These are phyloP conservation scores for Antheraea assamensis DNA, from an alignment of 2,888 invertebrate genomes.

Conservation along the genomic window DNA sequence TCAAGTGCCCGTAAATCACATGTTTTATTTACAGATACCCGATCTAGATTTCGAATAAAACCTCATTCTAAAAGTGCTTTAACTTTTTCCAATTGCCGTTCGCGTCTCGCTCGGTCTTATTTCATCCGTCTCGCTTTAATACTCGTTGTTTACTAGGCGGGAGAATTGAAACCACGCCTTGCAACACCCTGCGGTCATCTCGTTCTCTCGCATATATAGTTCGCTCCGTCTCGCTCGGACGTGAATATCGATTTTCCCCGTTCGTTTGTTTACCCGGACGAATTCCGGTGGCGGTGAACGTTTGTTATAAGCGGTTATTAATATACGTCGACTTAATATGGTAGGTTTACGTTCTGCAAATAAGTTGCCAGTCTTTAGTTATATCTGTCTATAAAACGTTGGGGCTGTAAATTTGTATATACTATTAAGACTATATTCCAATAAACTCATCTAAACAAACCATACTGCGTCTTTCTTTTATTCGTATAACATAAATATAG, in stretches of 20 bases:
- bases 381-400: not conserved
- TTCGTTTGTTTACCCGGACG: slow-evolving; percentile 68
- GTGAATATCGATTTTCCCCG: slow-evolving; percentile 64
- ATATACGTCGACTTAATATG: slow-evolving; percentile 56
- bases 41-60: slow-evolving; percentile 42
- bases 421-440: not conserved
- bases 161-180: slow-evolving; percentile 65
- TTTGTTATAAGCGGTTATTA: slow-evolving; percentile 53
- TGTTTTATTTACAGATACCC: slow-evolving; percentile 46
- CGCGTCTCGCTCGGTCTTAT: slow-evolving; percentile 47
- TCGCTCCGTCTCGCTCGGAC: slow-evolving; percentile 48
- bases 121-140: slow-evolving; percentile 30
- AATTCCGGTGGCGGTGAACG: slow-evolving; percentile 60
- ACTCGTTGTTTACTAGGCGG: slow-evolving; percentile 55
- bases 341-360: slow-evolving; percentile 48
- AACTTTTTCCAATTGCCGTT: slow-evolving; percentile 25
- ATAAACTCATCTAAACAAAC: not conserved
- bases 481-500: too few relatives aligned
- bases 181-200: slow-evolving; percentile 46
- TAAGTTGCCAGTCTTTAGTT: slow-evolving; percentile 22
- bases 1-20: slow-evolving; percentile 41
- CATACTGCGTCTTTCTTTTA: too few relatives aligned
- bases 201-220: slow-evolving; percentile 50
- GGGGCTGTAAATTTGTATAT: not conserved
- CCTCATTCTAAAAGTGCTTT: slow-evolving; percentile 29